phyloP scores from a whole-genome alignment of 2,888 invertebrate species.

The Agrochola circellaris region DNA sequence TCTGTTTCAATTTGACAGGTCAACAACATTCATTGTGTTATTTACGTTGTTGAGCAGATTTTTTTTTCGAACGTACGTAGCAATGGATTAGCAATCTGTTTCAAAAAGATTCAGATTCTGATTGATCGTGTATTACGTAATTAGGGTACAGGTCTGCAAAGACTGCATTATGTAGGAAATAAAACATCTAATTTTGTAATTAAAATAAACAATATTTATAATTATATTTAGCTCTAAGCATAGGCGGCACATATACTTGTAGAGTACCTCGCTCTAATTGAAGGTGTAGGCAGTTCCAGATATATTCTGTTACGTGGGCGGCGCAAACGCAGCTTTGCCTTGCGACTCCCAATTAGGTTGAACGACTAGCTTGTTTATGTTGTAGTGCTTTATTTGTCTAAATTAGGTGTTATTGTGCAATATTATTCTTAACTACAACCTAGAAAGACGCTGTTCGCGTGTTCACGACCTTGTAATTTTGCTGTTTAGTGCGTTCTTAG shows the following conservation, averaged over 20 bases:
- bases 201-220: not conserved
- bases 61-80: no score
- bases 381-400: conserved; percentile 79
- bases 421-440: conserved; percentile 61
- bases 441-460: conserved; percentile 21
- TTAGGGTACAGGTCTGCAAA: no score
- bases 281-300: conserved; percentile 83
- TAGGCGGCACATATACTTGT: conserved; percentile 51
- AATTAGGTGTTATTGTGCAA: conserved; percentile 80
- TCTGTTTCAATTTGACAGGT: no score
- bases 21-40: no score
- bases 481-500: conserved; percentile 28
- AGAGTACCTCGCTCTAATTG: conserved; percentile 75
- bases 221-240: conserved; percentile 50
- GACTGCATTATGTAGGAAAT: not conserved
- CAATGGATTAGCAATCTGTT: no score
- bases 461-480: conserved; percentile 52
- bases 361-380: conserved; percentile 80
- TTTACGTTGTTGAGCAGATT: no score
- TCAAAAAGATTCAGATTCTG: no score
- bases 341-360: conserved; percentile 84
- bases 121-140: no score
- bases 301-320: conserved; percentile 80
- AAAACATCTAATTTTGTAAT: not conserved
- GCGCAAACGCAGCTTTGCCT: conserved; percentile 75